Evolutionary conservation across 2,797 vertebrate species (phyloP).

Genomic region (Pelochelys cantorii): DNA sequence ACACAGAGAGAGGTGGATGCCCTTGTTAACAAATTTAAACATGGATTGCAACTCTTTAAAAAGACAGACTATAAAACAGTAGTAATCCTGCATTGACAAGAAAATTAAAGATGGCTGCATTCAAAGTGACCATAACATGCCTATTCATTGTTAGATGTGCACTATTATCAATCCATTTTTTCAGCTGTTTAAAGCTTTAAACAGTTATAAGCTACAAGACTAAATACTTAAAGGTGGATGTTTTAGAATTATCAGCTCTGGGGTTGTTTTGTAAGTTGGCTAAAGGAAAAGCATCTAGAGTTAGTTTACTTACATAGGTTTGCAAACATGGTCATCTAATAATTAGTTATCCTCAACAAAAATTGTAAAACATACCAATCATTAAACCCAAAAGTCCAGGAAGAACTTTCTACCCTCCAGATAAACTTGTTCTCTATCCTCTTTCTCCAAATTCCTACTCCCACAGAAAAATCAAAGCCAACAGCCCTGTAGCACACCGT

Average conservation of each 20-base stretch:
- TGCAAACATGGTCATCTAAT: not conserved
- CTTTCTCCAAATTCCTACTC: not conserved
- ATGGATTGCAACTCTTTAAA: not conserved
- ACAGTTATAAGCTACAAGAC: not conserved
- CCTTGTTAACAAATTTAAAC: not conserved
- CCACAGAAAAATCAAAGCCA: not conserved
- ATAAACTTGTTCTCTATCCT: accelerated
- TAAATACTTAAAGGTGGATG: not conserved
- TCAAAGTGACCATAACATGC: conserved; percentile 14
- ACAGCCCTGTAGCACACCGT: accelerated
- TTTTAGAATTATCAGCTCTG: not conserved
- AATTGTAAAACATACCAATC: not conserved
- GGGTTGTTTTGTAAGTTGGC: not conserved
- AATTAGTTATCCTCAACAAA: not conserved
- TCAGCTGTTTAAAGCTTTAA: not conserved
- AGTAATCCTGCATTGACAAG: conserved; percentile 15
- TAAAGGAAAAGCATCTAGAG: not conserved
- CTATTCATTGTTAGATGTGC: not conserved
- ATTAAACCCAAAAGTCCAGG: not conserved
- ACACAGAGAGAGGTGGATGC: not conserved
- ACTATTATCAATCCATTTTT: not conserved
- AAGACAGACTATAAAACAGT: conserved; percentile 1
- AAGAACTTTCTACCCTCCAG: not conserved
- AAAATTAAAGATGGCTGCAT: conserved; percentile 6
- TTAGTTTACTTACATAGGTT: not conserved